These are phyloP conservation scores for Microplitis demolitor DNA, from an alignment of 1,140 invertebrate genomes.

Conservation along the genomic window DNA sequence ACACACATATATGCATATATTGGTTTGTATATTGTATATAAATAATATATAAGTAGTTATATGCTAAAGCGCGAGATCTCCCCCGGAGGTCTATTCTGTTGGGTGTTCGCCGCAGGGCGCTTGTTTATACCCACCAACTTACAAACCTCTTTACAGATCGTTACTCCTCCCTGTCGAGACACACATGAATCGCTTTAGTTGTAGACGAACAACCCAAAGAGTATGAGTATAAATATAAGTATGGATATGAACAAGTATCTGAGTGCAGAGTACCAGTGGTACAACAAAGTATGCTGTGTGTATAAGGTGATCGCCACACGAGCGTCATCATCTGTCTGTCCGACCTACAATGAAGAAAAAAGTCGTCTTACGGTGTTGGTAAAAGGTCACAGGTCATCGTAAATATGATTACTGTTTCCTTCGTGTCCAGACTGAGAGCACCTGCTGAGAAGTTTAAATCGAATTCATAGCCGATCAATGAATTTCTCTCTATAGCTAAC, in stretches of 20 bases:
- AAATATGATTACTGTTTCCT: constrained; percentile 3
- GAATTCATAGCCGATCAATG: background rate
- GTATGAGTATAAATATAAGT: too few species aligned
- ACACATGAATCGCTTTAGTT: constrained; percentile 48
- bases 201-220: background rate
- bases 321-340: constrained; percentile 7
- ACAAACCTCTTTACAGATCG: constrained; percentile 62
- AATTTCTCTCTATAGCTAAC: background rate
- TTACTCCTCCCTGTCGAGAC: constrained; percentile 55
- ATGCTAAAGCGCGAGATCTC: constrained; percentile 35
- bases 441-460: background rate
- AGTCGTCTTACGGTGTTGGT: background rate
- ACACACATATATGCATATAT: too few species aligned
- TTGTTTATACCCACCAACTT: constrained; percentile 54
- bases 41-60: background rate
- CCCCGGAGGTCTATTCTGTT: constrained; percentile 33
- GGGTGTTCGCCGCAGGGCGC: constrained; percentile 50
- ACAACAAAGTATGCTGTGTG: too few species aligned
- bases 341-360: constrained; percentile 8
- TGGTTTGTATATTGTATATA: background rate
- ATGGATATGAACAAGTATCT: too few species aligned
- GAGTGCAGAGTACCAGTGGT: too few species aligned
- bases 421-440: background rate
- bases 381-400: constrained; percentile 6
- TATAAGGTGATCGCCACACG: background rate